Evolutionary conservation across 2,888 invertebrate genomes (phyloP).

Genomic region (Amblyteles armatorius): DNA sequence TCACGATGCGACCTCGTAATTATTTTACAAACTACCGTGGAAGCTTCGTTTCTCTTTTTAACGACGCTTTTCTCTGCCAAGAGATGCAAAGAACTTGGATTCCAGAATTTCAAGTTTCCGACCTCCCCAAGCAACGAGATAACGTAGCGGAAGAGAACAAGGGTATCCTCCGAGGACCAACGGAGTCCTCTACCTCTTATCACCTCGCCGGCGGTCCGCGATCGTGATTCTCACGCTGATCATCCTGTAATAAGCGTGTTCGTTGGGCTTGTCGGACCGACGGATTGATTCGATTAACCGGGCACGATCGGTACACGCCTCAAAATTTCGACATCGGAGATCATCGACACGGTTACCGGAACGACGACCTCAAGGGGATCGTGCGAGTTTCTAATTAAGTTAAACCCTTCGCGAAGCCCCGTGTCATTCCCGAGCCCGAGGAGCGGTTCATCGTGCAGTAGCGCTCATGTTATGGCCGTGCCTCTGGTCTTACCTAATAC

Average conservation of each 20-base stretch:
- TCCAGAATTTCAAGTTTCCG: slow-evolving; percentile 26
- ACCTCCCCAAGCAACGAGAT: neutral
- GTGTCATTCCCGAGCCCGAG: slow-evolving; percentile 33
- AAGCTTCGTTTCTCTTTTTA: slow-evolving; percentile 50
- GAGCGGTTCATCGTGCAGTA: slow-evolving; percentile 48
- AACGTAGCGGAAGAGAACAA: slow-evolving; percentile 5
- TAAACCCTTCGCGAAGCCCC: slow-evolving; percentile 53
- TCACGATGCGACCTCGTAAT: slow-evolving; percentile 63
- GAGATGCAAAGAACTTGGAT: slow-evolving; percentile 16
- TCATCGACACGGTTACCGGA: slow-evolving; percentile 51
- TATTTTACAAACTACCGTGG: slow-evolving; percentile 66
- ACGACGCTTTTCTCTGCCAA: slow-evolving; percentile 17
- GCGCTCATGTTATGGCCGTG: slow-evolving; percentile 44
- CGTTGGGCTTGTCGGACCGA: slow-evolving; percentile 28
- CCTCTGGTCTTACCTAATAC: slow-evolving; percentile 32
- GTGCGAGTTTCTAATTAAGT: slow-evolving; percentile 66
- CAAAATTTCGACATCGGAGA: slow-evolving; percentile 56
- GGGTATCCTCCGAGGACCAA: neutral
- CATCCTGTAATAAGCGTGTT: slow-evolving; percentile 17
- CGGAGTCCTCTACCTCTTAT: neutral
- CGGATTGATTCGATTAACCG: slow-evolving; percentile 60
- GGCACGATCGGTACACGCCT: slow-evolving; percentile 43
- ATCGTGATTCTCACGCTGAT: slow-evolving; percentile 7
- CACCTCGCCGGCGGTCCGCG: neutral
- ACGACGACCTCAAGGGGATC: slow-evolving; percentile 19